phyloP scores from a whole-genome alignment of 2,888 invertebrate genomes.

The Apoda limacodes region DNA sequence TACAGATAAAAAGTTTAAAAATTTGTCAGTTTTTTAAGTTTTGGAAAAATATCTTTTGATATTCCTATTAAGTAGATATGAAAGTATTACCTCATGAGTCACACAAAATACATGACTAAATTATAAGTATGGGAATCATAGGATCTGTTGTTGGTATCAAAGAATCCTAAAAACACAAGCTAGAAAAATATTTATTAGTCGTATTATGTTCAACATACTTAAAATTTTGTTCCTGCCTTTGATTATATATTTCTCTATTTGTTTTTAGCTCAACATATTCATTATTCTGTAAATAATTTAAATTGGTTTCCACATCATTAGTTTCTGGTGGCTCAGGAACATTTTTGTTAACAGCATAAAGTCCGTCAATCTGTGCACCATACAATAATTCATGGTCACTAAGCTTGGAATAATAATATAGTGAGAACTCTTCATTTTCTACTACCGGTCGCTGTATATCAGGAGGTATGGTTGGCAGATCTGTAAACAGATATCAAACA shows the following conservation, averaged over 20 bases:
- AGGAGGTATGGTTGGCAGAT: constrained; percentile 22
- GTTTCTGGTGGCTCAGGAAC: constrained; percentile 15
- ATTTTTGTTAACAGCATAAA: constrained; percentile 18
- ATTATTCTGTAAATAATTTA: constrained; percentile 25
- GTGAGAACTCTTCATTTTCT: constrained; percentile 33
- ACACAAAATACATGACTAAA: too few species aligned
- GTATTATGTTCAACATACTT: constrained; percentile 23
- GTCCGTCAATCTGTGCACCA: constrained; percentile 33
- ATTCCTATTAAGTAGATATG: too few species aligned
- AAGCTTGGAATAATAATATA: constrained; percentile 23
- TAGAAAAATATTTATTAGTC: background rate
- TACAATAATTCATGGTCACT: constrained; percentile 26
- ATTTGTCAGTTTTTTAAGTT: too few species aligned
- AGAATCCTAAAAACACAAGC: background rate
- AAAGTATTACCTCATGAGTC: too few species aligned
- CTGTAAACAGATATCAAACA: constrained; percentile 24
- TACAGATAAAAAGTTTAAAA: too few species aligned
- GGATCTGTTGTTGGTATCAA: too few species aligned
- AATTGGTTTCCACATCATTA: constrained; percentile 19
- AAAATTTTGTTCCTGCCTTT: constrained; percentile 25
- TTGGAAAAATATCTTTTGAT: too few species aligned
- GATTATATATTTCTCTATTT: constrained; percentile 23
- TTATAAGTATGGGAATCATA: too few species aligned
- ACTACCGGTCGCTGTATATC: constrained; percentile 25
- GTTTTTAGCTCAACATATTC: constrained; percentile 29